A percentile compares a stretch with the other conserved stretches of the same genome.
Conservation (phyloP, 2,113 vertebrate genomes). For the Galemys pyrenaicus region DNA sequence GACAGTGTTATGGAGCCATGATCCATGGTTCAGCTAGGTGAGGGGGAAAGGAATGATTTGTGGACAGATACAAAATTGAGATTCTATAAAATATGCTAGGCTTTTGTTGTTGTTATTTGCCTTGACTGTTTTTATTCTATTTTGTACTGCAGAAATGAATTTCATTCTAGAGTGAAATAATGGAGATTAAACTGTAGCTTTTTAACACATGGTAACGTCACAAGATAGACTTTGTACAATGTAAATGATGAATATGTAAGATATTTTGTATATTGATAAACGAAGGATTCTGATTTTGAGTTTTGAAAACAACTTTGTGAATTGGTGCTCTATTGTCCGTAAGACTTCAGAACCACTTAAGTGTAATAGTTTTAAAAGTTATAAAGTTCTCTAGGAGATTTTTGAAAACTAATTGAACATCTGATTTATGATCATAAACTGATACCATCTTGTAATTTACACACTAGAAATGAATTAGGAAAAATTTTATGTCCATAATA, state of each 20-base stretch:
- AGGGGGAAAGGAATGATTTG: neutral
- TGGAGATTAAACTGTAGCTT: neutral
- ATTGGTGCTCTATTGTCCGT: neutral
- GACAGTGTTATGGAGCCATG: neutral
- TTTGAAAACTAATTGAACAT: slow-evolving; percentile 13
- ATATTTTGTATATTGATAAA: neutral
- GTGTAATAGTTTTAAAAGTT: neutral
- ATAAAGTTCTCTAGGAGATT: neutral
- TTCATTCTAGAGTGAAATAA: neutral
- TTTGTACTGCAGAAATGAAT: neutral
- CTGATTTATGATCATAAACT: neutral
- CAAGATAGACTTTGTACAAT: neutral
- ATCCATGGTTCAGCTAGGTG: neutral
- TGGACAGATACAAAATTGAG: neutral
- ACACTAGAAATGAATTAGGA: neutral
- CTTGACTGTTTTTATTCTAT: neutral
- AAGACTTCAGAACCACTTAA: neutral
- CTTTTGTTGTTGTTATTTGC: neutral
- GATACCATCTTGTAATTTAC: slow-evolving; percentile 6
- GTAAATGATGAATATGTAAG: neutral
- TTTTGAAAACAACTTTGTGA: neutral
- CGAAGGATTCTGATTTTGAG: neutral
- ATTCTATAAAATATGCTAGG: neutral
- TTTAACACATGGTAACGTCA: neutral
- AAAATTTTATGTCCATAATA: neutral